These are phyloP conservation scores for Tanytarsus gracilentus DNA, from an alignment of 2,888 invertebrate species.

Conservation along the genomic window DNA sequence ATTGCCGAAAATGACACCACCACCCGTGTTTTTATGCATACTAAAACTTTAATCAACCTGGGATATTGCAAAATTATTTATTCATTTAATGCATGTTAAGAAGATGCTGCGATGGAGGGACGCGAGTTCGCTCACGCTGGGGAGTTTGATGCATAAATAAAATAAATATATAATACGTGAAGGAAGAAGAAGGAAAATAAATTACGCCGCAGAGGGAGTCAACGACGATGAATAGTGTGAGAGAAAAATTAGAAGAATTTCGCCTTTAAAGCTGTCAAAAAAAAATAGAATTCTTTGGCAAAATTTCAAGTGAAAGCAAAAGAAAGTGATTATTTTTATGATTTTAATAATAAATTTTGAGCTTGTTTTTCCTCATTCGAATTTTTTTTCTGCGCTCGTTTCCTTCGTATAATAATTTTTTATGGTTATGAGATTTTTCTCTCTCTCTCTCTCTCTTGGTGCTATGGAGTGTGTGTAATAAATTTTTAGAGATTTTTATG, in stretches of 20 bases:
- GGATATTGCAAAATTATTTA: conserved; percentile 20
- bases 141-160: conserved; percentile 5
- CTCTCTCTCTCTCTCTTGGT: background rate
- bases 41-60: conserved; percentile 20
- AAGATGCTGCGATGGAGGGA: conserved; percentile 5
- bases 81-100: conserved; percentile 12
- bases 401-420: conserved; percentile 6
- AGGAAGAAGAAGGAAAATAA: conserved; percentile 9
- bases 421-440: conserved; percentile 17
- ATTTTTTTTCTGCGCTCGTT: conserved; percentile 1
- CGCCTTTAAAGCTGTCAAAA: background rate
- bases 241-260: background rate
- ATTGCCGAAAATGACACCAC: conserved; percentile 13
- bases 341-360: conserved; percentile 17
- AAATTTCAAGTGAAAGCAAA: conserved; percentile 6
- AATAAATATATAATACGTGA: no score
- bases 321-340: conserved; percentile 18
- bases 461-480: no score
- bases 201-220: background rate
- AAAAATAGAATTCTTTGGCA: background rate
- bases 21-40: conserved; percentile 17
- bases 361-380: conserved; percentile 12
- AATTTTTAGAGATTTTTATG: conserved; percentile 12
- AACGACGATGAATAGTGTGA: background rate
- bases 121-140: conserved; percentile 4